These are phyloP conservation scores for Chironomus striatipennis DNA, from an alignment of 1,140 invertebrate species.

Conservation along the genomic window DNA sequence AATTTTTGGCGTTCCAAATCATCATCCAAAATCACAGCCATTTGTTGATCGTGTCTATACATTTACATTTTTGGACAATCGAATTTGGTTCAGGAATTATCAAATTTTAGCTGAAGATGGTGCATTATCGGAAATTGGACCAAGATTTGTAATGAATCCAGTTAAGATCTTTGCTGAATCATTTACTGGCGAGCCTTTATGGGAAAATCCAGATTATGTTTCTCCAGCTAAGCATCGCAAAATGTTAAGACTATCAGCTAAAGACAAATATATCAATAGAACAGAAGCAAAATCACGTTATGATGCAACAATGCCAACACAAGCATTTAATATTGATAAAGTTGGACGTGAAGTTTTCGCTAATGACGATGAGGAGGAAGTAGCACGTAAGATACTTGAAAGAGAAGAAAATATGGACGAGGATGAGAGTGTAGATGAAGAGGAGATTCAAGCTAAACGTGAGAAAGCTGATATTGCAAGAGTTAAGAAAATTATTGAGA, in stretches of 20 bases:
- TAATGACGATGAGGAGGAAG: constrained; percentile 45
- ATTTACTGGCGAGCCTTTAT: constrained; percentile 84
- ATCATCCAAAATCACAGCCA: constrained; percentile 98
- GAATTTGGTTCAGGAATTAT: constrained; percentile 98
- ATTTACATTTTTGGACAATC: constrained; percentile 85
- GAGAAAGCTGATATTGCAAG: not conserved
- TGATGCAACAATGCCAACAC: constrained; percentile 58
- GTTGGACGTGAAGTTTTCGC: constrained; percentile 43
- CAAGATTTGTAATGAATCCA: constrained; percentile 92
- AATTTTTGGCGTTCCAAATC: constrained; percentile 89
- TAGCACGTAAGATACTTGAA: constrained; percentile 30
- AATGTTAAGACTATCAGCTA: constrained; percentile 56
- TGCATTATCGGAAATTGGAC: constrained; percentile 92
- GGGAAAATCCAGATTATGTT: constrained; percentile 89
- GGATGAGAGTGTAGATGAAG: not conserved
- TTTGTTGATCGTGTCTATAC: constrained; percentile 97
- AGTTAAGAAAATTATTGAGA: constrained; percentile 11
- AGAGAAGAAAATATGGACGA: not conserved
- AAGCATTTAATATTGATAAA: constrained; percentile 53
- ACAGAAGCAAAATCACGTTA: constrained; percentile 68
- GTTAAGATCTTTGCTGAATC: constrained; percentile 85
- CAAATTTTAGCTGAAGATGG: constrained; percentile 96
- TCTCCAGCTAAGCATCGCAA: constrained; percentile 78
- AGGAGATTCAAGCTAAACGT: constrained; percentile 27
- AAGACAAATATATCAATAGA: constrained; percentile 67